Base-by-base conservation (phyloP, 2,888 invertebrate species). In the Proisotoma minuta region DNA sequence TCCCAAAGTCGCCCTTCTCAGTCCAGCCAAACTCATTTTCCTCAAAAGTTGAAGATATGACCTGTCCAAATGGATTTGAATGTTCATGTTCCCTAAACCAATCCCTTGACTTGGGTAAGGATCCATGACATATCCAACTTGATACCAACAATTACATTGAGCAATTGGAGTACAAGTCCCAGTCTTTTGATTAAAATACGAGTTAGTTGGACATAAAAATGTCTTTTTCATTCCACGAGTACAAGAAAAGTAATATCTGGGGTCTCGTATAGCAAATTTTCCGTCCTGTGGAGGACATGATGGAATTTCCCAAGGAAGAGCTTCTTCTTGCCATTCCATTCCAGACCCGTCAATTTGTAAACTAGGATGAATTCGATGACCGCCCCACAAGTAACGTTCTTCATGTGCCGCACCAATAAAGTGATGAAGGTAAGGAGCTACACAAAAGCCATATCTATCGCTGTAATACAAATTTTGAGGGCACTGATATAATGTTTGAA, bases 121-220 rank as follows among this genome's bases (percentile, higher is more conserved):
- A 40, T 72, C 60, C 2, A 26, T 10, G 8, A 62, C 20, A 26
- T 66, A 66, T 1, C 72, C 72, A 34, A 62, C 67, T 49, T 67
- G 52, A 5, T 59, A 56, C 72, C 72, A 72, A 48, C 72, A 72
- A 29, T 72, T 60, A 29, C 72, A 72, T 5, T 57, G 53, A 2
- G 28, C 50, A 10, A 72, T 59, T 12, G 62, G 40, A 3, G 58
- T 60, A 49, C 72, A 72, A n/a, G 18, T 20, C 27, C 65, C 63
- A 2, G 27, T 48, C 5, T 58, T 49, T 2, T 47, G 22, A 58
- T 63, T 70, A 50, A 72, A 72, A 53, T 72, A 72, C 4, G 65
- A 64, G 26, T 72, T 72, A 3, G 69, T 63, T n/a, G 70, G 70
- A 27, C 72, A 72, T 8, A 70, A 43, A 47, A 59, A 67, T 4